A percentile compares a stretch with the other conserved stretches of the same genome.
Evolutionary conservation across 2,888 invertebrate genomes (phyloP).

Genomic region (Helicoverpa assulta): DNA sequence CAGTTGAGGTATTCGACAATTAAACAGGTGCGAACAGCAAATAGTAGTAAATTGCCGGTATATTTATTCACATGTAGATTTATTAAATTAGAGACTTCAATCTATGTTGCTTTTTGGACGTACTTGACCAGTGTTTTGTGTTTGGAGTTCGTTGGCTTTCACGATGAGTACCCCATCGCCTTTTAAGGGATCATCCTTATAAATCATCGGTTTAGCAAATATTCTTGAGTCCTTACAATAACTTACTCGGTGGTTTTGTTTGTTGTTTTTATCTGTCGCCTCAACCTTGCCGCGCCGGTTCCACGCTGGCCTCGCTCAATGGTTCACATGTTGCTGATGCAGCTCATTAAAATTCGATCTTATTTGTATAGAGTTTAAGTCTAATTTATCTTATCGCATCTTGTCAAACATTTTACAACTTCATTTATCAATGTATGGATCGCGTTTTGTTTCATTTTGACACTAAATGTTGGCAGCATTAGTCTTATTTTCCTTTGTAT

Average conservation of each 20-base stretch:
- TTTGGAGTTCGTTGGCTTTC: slow-evolving; percentile 53
- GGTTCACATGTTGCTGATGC: slow-evolving; percentile 69
- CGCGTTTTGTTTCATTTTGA: slow-evolving; percentile 31
- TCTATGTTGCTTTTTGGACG: slow-evolving; percentile 11
- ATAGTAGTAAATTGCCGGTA: background rate
- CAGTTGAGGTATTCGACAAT: background rate
- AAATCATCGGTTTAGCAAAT: slow-evolving; percentile 61
- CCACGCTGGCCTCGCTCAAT: slow-evolving; percentile 74
- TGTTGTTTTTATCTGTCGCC: slow-evolving; percentile 78
- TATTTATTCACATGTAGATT: background rate
- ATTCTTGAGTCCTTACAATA: slow-evolving; percentile 63
- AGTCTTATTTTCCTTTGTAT: slow-evolving; percentile 37
- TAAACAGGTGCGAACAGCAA: slow-evolving; percentile 5
- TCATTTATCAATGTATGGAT: slow-evolving; percentile 52
- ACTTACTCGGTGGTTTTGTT: slow-evolving; percentile 67
- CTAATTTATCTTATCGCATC: slow-evolving; percentile 44
- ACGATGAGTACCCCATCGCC: slow-evolving; percentile 39
- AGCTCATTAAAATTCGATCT: slow-evolving; percentile 51
- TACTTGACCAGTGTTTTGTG: slow-evolving; percentile 16
- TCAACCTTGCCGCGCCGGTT: slow-evolving; percentile 80
- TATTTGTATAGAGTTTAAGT: slow-evolving; percentile 53
- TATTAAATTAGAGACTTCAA: background rate
- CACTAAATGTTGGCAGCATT: slow-evolving; percentile 17
- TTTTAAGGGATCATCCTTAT: slow-evolving; percentile 53
- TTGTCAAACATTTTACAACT: slow-evolving; percentile 43